phyloP scores from a whole-genome alignment of 1,140 invertebrate genomes.

The Tetraneura akinire region DNA sequence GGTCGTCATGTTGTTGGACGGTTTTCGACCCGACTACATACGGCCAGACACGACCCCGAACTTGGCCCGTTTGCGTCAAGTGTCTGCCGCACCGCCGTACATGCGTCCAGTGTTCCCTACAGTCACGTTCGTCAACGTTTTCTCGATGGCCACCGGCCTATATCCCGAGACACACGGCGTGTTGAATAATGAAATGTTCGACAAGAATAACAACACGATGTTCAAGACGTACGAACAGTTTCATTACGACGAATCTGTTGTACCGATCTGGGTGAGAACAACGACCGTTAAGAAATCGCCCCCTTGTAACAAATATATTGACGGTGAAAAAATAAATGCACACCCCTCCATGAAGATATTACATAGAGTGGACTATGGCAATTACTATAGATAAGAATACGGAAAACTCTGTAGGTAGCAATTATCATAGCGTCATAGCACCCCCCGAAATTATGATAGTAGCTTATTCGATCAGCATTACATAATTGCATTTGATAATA shows the following conservation, averaged over 20 bases:
- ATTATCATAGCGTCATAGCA: too few species aligned
- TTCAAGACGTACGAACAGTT: constrained; percentile 61
- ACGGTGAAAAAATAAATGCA: too few species aligned
- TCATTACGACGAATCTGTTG: constrained; percentile 61
- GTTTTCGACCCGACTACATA: constrained; percentile 72
- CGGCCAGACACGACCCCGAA: constrained; percentile 63
- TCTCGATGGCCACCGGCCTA: constrained; percentile 75
- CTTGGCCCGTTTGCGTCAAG: constrained; percentile 62
- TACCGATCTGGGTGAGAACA: constrained; percentile 66
- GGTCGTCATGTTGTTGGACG: constrained; percentile 71
- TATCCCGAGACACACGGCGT: constrained; percentile 76
- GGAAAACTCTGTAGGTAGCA: too few species aligned
- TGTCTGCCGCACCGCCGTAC: constrained; percentile 66
- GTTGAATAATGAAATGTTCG: constrained; percentile 68
- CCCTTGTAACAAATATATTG: too few species aligned
- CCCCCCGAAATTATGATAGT: too few species aligned
- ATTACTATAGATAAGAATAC: too few species aligned
- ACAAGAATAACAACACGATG: constrained; percentile 61
- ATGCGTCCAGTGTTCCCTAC: constrained; percentile 72
- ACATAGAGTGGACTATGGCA: too few species aligned
- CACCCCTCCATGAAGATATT: too few species aligned
- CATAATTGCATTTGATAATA: too few species aligned
- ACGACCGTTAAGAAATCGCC: too few species aligned
- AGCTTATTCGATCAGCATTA: too few species aligned
- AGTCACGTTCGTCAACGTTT: constrained; percentile 81